These are phyloP conservation scores for Botrylloides violaceus DNA, from an alignment of 23 tunicate species.

Conservation along the genomic window DNA sequence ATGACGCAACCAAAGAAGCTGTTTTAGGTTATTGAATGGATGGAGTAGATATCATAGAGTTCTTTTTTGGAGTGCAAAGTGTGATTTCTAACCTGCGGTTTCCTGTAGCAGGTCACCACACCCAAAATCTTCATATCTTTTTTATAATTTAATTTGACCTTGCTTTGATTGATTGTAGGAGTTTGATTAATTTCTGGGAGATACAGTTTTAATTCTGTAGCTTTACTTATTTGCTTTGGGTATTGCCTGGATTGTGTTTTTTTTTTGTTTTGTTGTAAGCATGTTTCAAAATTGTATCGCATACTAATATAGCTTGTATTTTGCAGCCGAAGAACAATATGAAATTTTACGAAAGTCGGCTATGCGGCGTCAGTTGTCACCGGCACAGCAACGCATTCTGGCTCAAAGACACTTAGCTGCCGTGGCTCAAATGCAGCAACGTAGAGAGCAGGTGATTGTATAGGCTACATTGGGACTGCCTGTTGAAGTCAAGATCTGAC, in stretches of 20 bases:
- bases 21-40: constrained; percentile 80
- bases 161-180: too few species aligned
- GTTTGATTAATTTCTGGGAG: too few species aligned
- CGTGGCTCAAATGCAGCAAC: constrained; percentile 74
- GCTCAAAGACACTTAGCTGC: constrained; percentile 86
- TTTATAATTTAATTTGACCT: too few species aligned
- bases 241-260: constrained; percentile 6
- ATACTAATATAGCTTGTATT: neutral
- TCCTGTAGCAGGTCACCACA: too few species aligned
- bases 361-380: constrained; percentile 57
- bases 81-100: too few species aligned
- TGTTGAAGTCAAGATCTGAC: too few species aligned
- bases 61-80: too few species aligned
- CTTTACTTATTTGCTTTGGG: neutral
- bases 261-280: constrained; percentile 1
- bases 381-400: constrained; percentile 68
- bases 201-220: neutral
- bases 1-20: constrained; percentile 58
- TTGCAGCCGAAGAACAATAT: constrained; percentile 78
- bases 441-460: constrained; percentile 29
- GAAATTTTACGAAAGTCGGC: constrained; percentile 74
- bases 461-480: too few species aligned
- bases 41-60: too few species aligned
- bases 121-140: too few species aligned
- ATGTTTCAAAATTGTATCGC: neutral